These are phyloP conservation scores for Cricetomys ansorgei DNA, from an alignment of 2,113 vertebrate species.

Conservation along the genomic window DNA sequence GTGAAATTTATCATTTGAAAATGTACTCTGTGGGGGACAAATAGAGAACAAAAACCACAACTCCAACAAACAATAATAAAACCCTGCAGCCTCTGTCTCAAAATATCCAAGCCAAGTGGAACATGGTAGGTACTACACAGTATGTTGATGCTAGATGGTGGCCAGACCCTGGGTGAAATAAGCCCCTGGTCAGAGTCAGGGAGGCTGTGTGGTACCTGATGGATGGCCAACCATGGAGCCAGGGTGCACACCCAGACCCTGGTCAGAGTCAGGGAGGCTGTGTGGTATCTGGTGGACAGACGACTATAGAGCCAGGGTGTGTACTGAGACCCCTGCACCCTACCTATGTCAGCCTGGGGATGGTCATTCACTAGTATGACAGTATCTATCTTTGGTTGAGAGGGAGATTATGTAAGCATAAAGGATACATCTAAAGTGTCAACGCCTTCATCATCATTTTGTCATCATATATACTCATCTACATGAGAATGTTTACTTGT, in stretches of 20 bases:
- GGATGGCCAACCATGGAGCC: accelerated
- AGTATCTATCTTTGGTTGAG: not conserved
- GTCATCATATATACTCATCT: too few relatives aligned
- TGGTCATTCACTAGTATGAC: not conserved
- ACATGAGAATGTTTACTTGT: too few relatives aligned
- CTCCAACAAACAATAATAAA: not conserved
- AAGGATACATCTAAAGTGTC: not conserved
- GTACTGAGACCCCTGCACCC: accelerated
- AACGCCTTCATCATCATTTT: not conserved
- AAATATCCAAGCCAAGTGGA: accelerated
- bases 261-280: accelerated
- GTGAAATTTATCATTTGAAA: not conserved
- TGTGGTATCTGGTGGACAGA: accelerated
- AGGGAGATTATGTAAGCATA: not conserved
- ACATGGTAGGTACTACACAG: accelerated
- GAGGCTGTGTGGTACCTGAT: accelerated
- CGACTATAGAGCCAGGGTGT: accelerated
- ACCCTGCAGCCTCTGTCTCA: accelerated
- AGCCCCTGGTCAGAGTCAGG: accelerated
- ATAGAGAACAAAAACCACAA: not conserved
- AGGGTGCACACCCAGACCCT: too few relatives aligned
- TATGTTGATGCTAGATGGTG: accelerated
- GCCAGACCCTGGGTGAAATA: accelerated
- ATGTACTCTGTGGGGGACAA: not conserved
- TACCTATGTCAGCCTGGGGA: not conserved